These are phyloP conservation scores for Mythimna albipuncta DNA, from an alignment of 2,888 invertebrate genomes.

Conservation along the genomic window DNA sequence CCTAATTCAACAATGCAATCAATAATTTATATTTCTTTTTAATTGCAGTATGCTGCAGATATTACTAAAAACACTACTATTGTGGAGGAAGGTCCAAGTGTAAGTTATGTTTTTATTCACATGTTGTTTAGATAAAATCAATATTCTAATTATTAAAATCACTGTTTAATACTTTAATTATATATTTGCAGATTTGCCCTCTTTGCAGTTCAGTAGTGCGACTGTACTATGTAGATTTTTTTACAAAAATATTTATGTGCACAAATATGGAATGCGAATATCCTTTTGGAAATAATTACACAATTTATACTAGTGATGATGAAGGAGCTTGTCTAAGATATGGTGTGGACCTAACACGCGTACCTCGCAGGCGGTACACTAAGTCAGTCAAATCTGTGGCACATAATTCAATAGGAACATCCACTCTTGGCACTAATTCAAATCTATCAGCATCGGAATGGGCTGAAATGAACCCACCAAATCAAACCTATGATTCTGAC, in stretches of 20 bases:
- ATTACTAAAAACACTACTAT: slow-evolving; percentile 47
- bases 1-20: background rate
- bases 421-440: slow-evolving; percentile 60
- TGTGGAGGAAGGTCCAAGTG: slow-evolving; percentile 55
- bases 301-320: slow-evolving; percentile 70
- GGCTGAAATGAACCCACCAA: slow-evolving; percentile 73
- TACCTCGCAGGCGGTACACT: slow-evolving; percentile 13
- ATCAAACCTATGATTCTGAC: slow-evolving; percentile 65
- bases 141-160: background rate
- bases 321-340: slow-evolving; percentile 38
- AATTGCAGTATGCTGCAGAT: slow-evolving; percentile 38
- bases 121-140: background rate
- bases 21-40: slow-evolving; percentile 5
- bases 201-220: slow-evolving; percentile 74
- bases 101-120: slow-evolving; percentile 24
- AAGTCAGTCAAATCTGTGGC: slow-evolving; percentile 10
- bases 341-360: slow-evolving; percentile 58
- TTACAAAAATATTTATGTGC: slow-evolving; percentile 81
- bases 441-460: slow-evolving; percentile 68
- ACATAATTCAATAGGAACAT: slow-evolving; percentile 7
- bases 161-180: background rate
- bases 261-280: slow-evolving; percentile 78
- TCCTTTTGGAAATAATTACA: slow-evolving; percentile 79
- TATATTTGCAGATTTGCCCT: slow-evolving; percentile 77
- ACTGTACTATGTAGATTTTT: slow-evolving; percentile 75